Evolutionary conservation across 2,797 vertebrate species (phyloP).

Genomic region (Rhinogobio ventralis): DNA sequence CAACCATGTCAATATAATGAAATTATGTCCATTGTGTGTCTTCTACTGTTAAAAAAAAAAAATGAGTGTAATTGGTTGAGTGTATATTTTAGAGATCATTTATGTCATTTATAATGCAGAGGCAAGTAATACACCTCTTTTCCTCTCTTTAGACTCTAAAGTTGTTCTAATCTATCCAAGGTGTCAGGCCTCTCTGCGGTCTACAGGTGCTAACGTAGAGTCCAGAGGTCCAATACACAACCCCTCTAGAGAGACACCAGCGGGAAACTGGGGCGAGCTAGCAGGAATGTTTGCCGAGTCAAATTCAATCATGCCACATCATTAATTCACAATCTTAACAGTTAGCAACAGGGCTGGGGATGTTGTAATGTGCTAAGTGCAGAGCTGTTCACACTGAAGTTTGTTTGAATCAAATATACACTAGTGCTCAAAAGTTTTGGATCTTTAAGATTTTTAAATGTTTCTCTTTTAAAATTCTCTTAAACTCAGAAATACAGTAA

Average conservation of each 20-base stretch:
- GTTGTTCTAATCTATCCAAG: conserved; percentile 42
- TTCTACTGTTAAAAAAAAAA: too few species aligned
- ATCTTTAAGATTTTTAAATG: background rate
- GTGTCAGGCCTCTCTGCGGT: conserved; percentile 52
- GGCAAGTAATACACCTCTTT: background rate
- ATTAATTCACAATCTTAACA: conserved; percentile 58
- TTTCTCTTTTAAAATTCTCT: background rate
- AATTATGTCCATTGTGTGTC: conserved; percentile 25
- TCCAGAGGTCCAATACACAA: conserved; percentile 64
- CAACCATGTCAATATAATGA: conserved; percentile 54
- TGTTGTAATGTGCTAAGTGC: conserved; percentile 10
- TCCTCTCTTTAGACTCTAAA: conserved; percentile 60
- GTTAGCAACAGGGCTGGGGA: conserved; percentile 45
- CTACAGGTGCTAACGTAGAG: conserved; percentile 51
- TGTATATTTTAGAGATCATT: background rate
- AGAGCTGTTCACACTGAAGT: background rate
- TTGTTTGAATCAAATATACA: conserved; percentile 30
- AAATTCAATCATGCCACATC: conserved; percentile 49
- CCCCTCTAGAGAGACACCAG: conserved; percentile 14
- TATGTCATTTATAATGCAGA: background rate
- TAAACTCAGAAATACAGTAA: background rate
- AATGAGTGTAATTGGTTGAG: background rate
- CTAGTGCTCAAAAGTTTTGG: background rate
- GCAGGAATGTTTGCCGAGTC: conserved; percentile 40
- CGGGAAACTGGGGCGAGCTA: conserved; percentile 6